Evolutionary conservation across 2,797 vertebrate genomes (phyloP).

Genomic region (Lagocephalus sceleratus): DNA sequence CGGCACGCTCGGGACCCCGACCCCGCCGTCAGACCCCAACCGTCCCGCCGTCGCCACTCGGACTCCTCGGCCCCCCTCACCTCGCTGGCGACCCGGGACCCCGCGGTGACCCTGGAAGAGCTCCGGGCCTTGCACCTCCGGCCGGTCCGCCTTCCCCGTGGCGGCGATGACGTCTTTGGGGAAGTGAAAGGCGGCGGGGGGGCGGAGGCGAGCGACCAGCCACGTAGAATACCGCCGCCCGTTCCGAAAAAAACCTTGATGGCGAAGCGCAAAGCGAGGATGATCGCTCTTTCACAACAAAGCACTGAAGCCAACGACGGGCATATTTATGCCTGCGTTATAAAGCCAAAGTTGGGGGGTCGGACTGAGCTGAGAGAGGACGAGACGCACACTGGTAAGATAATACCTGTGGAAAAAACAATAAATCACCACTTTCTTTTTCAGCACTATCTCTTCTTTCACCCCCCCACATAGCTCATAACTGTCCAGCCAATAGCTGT

Average conservation of each 20-base stretch:
- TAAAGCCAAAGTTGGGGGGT: conserved; percentile 62
- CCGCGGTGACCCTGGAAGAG: conserved; percentile 81
- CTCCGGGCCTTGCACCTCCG: conserved; percentile 78
- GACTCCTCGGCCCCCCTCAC: conserved; percentile 79
- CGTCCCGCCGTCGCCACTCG: conserved; percentile 74
- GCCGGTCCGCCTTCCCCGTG: conserved; percentile 66
- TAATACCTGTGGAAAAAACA: background rate
- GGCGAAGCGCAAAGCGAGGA: conserved; percentile 68
- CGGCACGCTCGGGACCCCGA: conserved; percentile 37
- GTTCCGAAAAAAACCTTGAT: conserved; percentile 81
- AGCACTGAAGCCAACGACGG: conserved; percentile 12
- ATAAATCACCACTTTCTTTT: background rate
- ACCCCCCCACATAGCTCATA: no score
- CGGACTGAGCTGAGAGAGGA: conserved; percentile 7
- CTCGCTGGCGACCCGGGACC: conserved; percentile 71
- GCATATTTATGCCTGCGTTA: conserved; percentile 55
- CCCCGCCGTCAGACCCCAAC: conserved; percentile 61
- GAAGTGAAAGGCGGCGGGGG: conserved; percentile 13
- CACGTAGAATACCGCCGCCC: conserved; percentile 64
- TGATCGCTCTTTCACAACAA: conserved; percentile 62
- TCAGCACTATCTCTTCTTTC: no score
- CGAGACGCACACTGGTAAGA: conserved; percentile 13
- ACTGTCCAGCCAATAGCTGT: no score
- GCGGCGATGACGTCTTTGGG: conserved; percentile 46
- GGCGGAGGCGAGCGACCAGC: conserved; percentile 12